Base-by-base conservation (phyloP, 1,140 invertebrate species). In the Rhopalosiphum maidis region DNA sequence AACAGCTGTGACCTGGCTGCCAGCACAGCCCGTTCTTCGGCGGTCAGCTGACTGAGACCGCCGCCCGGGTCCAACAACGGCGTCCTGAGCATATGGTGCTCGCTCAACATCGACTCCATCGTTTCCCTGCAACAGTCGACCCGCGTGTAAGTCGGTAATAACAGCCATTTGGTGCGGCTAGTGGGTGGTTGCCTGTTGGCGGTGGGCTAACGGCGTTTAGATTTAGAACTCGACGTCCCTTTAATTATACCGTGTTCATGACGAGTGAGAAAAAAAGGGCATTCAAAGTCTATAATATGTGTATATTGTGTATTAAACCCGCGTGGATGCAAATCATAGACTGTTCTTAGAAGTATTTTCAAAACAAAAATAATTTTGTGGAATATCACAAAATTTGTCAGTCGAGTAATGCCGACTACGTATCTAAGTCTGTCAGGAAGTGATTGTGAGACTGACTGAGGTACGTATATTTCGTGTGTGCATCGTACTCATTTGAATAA, bases 81-180 rank as follows among this genome's bases (percentile, higher is more conserved):
- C 18, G 96, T 96, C 9, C 96, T 95, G 5, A 96, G 95, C 94
- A 97, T 96, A 94, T 97, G 96, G 94, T 97, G 96, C 94, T 97
- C 96, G 94, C 96, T 95, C 94, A 97, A 95, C 94, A 97, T 95
- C 15, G 96, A 96, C 94, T 97, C 96, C 96, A 97, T 97, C 54
- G 96, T 96, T 95, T 97, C 96, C 94, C 96, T 96, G 96, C 43
- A 95, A 95, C 94, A 94, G 94, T 18, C 25, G 30, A n/a, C 15
- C 41, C 85, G 15, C 5, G 15, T 18, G 83, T 85, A 41, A 85
- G 37, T 83, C 35, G 82, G 0, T 2, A 41, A 41, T 1, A 68
- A 68, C n/a, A 8, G 60, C 3, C 25, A 30, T 25, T 68, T 30
- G 60, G 15, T 77, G 4, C 6, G 35, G 21, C 0, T 37, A 41